A percentile compares a stretch with the other conserved stretches of the same genome.
These are phyloP conservation scores for Notiomystis cincta DNA, from an alignment of 2,113 vertebrate species.

Conservation along the genomic window DNA sequence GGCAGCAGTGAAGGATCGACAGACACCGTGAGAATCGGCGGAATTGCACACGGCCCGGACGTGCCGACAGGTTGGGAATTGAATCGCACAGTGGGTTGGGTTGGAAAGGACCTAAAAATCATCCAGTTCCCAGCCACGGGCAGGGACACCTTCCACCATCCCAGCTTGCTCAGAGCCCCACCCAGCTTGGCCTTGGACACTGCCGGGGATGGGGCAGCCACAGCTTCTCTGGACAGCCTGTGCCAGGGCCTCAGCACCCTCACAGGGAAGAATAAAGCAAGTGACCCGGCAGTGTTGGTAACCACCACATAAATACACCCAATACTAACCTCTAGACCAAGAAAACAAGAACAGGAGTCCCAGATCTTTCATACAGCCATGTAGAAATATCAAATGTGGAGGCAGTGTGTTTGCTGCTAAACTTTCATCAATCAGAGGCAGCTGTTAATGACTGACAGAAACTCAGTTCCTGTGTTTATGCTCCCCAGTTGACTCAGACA, in stretches of 20 bases:
- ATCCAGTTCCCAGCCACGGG: not conserved
- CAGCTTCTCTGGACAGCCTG: not conserved
- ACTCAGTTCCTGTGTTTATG: rapidly evolving
- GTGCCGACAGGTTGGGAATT: not conserved
- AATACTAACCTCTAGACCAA: rapidly evolving
- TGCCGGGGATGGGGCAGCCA: not conserved
- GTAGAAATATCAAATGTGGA: rapidly evolving
- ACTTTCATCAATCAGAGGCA: not conserved
- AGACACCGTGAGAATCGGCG: not conserved
- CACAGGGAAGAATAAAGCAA: not conserved
- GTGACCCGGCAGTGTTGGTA: not conserved
- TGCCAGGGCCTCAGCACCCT: not conserved
- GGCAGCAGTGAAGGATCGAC: not conserved
- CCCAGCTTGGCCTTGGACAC: not conserved
- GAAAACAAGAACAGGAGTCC: not conserved
- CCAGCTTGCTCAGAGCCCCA: rapidly evolving
- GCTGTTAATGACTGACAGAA: not conserved
- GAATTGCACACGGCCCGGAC: not conserved
- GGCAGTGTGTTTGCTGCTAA: not conserved
- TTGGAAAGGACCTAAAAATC: not conserved
- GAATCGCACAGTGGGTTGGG: not conserved
- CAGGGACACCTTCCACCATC: not conserved
- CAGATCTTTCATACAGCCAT: not conserved
- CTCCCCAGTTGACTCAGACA: rapidly evolving
- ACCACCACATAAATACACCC: not conserved